These are phyloP conservation scores for Eidolon helvum DNA, from an alignment of 2,113 vertebrate genomes.

Conservation along the genomic window DNA sequence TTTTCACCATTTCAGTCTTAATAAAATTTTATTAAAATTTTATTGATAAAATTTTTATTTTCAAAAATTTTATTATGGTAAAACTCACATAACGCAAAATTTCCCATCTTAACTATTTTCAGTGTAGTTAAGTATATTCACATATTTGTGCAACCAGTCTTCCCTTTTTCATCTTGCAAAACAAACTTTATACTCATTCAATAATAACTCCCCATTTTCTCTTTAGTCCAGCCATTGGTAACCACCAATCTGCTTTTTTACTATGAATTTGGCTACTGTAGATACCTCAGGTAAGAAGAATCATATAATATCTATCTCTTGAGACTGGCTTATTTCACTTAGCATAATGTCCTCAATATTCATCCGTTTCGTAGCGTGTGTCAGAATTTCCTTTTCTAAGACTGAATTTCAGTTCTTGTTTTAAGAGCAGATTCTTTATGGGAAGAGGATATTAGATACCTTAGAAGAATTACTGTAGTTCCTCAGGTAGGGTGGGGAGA, in stretches of 20 bases:
- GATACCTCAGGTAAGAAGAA: not conserved
- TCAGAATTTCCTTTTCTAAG: conserved; percentile 19
- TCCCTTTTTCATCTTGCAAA: not conserved
- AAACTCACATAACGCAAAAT: not conserved
- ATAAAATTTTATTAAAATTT: not conserved
- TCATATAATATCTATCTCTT: not conserved
- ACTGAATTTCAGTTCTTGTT: not conserved
- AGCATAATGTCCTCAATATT: not conserved
- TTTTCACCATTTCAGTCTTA: not conserved
- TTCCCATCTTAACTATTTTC: not conserved
- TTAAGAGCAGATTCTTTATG: not conserved
- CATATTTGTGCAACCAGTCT: not conserved
- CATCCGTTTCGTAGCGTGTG: not conserved
- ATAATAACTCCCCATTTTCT: not conserved
- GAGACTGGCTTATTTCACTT: not conserved
- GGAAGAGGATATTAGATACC: not conserved
- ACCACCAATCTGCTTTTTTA: not conserved
- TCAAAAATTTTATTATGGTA: not conserved
- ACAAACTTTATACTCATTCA: not conserved
- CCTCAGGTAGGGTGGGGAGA: not conserved
- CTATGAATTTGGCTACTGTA: not conserved
- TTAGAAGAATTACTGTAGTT: not conserved
- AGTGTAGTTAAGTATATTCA: not conserved
- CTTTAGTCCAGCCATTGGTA: not conserved
- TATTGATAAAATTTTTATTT: not conserved